Conservation (phyloP, 2,888 invertebrate species). For the Tenthredo notha region DNA sequence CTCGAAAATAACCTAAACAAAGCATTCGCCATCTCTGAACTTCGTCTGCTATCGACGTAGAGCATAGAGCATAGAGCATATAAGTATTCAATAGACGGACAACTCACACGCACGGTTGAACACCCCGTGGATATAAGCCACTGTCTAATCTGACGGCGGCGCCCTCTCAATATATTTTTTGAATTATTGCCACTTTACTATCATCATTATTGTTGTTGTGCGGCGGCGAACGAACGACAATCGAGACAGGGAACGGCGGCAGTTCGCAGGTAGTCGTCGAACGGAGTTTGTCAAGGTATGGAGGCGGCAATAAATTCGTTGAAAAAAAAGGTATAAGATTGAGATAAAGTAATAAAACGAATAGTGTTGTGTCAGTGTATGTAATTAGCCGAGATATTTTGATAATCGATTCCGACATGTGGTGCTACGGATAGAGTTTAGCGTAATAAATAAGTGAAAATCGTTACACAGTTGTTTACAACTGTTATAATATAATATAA, state of each 20-base stretch:
- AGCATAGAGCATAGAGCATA: background rate
- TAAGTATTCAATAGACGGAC: background rate
- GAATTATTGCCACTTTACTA: background rate
- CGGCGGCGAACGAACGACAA: background rate
- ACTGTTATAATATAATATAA: background rate
- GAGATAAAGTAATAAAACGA: background rate
- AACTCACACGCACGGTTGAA: background rate
- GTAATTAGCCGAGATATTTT: background rate
- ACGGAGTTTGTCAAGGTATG: background rate
- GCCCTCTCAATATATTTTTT: background rate
- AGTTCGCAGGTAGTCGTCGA: constrained; percentile 53
- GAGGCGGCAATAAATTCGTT: background rate
- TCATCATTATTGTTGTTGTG: constrained; percentile 44
- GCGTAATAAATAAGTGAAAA: background rate
- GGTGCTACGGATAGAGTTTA: constrained; percentile 6
- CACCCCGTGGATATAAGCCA: background rate
- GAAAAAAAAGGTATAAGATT: background rate
- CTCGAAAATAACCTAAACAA: constrained; percentile 60
- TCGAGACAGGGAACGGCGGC: constrained; percentile 8
- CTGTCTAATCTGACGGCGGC: background rate
- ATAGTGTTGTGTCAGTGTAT: constrained; percentile 6
- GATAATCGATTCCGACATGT: constrained; percentile 7
- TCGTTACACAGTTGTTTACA: background rate
- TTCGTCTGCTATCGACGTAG: constrained; percentile 33
- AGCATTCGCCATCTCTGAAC: constrained; percentile 58